phyloP scores from a whole-genome alignment of 2,888 invertebrate genomes.

The Vesta saturnalis region DNA sequence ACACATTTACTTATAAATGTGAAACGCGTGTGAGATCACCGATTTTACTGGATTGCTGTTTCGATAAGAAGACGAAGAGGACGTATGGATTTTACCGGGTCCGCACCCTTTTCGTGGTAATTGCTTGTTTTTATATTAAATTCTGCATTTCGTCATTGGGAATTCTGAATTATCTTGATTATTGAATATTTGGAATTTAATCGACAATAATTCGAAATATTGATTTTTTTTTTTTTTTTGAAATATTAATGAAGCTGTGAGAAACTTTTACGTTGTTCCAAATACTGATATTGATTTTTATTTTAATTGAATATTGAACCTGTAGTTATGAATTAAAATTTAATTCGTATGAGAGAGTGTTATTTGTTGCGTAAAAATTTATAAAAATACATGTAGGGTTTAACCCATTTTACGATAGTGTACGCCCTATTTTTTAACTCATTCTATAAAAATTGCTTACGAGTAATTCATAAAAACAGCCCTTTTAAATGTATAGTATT shows the following conservation, averaged over 20 bases:
- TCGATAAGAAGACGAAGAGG: slow-evolving; percentile 13
- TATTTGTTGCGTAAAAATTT: neutral
- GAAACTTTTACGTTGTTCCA: slow-evolving; percentile 1
- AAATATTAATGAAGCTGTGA: neutral
- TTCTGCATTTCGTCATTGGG: neutral
- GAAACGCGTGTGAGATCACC: slow-evolving; percentile 17
- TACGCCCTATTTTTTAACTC: slow-evolving; percentile 1
- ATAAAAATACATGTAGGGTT: too few relatives aligned
- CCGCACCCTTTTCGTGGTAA: slow-evolving; percentile 43
- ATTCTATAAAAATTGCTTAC: neutral
- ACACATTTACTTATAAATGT: slow-evolving; percentile 15
- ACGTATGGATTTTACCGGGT: slow-evolving; percentile 38
- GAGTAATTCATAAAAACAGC: slow-evolving; percentile 18
- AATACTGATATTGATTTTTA: neutral
- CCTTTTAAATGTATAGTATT: slow-evolving; percentile 16
- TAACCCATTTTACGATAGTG: too few relatives aligned
- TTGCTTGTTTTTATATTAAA: slow-evolving; percentile 21
- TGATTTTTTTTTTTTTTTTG: neutral
- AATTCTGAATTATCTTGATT: neutral
- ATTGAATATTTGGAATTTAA: neutral
- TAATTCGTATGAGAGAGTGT: too few relatives aligned
- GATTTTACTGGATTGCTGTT: slow-evolving; percentile 23
- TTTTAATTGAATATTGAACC: neutral
- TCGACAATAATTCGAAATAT: neutral
- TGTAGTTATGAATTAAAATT: neutral